These are phyloP conservation scores for Caenorhabditis panamensis DNA, from an alignment of 2,888 invertebrate species.

Conservation along the genomic window DNA sequence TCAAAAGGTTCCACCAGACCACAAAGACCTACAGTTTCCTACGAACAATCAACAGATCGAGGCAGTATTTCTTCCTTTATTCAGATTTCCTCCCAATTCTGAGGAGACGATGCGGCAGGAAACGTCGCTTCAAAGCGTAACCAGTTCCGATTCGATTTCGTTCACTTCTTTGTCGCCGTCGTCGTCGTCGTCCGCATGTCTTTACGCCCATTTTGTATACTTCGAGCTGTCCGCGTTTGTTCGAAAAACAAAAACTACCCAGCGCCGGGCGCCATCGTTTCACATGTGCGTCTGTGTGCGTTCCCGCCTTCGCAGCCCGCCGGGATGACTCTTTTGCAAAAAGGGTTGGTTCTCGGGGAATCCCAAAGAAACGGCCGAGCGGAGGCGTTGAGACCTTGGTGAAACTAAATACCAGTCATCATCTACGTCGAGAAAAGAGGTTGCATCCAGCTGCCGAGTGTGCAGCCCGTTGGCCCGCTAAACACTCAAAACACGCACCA, in stretches of 20 bases:
- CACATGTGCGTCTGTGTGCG: slow-evolving; percentile 52
- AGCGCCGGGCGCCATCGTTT: slow-evolving; percentile 18
- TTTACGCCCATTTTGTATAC: slow-evolving; percentile 26
- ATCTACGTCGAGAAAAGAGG: slow-evolving; percentile 7
- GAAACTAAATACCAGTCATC: slow-evolving; percentile 44
- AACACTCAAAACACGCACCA: slow-evolving; percentile 28
- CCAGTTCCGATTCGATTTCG: slow-evolving; percentile 53
- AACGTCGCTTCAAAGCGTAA: slow-evolving; percentile 33
- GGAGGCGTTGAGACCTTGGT: slow-evolving; percentile 43
- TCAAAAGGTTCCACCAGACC: background rate
- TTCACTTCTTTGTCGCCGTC: slow-evolving; percentile 19
- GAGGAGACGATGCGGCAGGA: slow-evolving; percentile 27
- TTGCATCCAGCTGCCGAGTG: slow-evolving; percentile 23
- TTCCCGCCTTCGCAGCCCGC: slow-evolving; percentile 19
- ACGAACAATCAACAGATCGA: background rate
- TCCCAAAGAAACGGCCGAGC: slow-evolving; percentile 14
- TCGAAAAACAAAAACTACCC: slow-evolving; percentile 46
- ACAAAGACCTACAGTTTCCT: background rate
- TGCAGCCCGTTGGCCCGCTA: background rate
- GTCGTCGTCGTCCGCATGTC: slow-evolving; percentile 32
- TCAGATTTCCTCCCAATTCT: background rate
- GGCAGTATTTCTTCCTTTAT: no score
- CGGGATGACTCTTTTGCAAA: slow-evolving; percentile 24
- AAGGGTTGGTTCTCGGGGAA: slow-evolving; percentile 17
- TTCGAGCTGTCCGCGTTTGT: slow-evolving; percentile 29